Conservation (phyloP, 2,797 vertebrate species). For the Galaxias olidus region DNA sequence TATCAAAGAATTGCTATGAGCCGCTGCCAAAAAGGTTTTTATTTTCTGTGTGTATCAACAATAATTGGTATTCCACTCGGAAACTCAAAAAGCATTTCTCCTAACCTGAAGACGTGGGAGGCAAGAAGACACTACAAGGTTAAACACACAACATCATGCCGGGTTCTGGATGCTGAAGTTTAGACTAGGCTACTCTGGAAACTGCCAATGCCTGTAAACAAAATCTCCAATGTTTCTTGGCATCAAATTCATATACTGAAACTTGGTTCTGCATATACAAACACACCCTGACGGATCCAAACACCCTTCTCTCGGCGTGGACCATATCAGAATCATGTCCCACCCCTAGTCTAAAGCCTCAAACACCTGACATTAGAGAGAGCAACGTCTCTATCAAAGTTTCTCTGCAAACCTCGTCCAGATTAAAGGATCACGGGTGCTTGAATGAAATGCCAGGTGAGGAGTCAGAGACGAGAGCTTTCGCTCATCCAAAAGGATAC, state of each 20-base stretch:
- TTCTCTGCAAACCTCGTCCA: not conserved
- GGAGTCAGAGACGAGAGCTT: conserved; percentile 1
- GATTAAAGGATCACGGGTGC: not conserved
- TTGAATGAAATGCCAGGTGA: not conserved
- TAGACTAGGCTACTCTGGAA: no score
- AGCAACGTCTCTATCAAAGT: no score
- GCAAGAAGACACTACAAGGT: not conserved
- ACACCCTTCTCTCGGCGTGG: no score
- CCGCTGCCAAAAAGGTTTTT: conserved; percentile 1
- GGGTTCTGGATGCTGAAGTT: no score
- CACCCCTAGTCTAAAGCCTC: no score
- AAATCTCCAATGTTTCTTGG: no score
- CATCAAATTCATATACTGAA: no score
- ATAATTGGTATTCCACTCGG: not conserved
- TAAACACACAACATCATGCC: not conserved
- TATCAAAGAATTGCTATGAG: conserved; percentile 5
- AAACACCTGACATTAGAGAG: no score
- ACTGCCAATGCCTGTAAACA: no score
- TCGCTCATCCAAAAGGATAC: not conserved
- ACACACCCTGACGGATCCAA: no score
- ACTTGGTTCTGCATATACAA: no score
- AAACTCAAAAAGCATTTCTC: not conserved
- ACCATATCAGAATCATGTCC: no score
- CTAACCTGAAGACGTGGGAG: not conserved
- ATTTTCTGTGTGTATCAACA: not conserved